Base-by-base conservation (phyloP, 1,140 invertebrate species). In the Neodiprion fabricii region DNA sequence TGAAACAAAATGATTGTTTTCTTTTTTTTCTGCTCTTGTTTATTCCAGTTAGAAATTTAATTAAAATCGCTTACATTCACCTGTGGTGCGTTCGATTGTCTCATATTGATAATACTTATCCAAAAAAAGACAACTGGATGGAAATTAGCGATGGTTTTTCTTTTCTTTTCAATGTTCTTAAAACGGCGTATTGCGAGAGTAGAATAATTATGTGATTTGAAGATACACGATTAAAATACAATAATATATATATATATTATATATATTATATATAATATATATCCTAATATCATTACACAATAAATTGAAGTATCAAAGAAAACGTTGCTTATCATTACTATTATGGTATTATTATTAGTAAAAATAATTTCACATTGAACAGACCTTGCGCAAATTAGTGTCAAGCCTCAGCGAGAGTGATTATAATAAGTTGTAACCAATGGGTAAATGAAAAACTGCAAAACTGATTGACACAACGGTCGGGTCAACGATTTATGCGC, bases 401-500 rank as follows among this genome's bases (percentile, higher is more conserved):
- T 40, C 28, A 40, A 40, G 28, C 28, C 28, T 40, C 28, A 40
- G 28, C 28, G 28, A 40, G 28, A 40, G 28, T 40, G 28, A 40
- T 40, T 40, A 84, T 79, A 79, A 81, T 79, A 81, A 84, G 71
- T 40, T 1, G 28, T 40, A 40, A 40, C 28, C 28, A 40, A 40
- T 5, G 28, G 28, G 2, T 40, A 40, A 40, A 0, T 40, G 28
- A 40, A 40, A 40, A 40, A 40, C 5, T 40, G 28, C 28, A 40
- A 40, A 40, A 40, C 28, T 40, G 1, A 40, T 40, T 40, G 5
- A 40, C 28, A 40, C 28, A 4, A 40, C 28, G 28, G 28, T 40
- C 28, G 2, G 28, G 28, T 40, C 28, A 40, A 3, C 5, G 28
- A 40, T 3, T 40, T 40, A 40, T 40, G 28, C 28, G 28, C 28